These are phyloP conservation scores for Xestia c-nigrum DNA, from an alignment of 2,888 invertebrate genomes.

Conservation along the genomic window DNA sequence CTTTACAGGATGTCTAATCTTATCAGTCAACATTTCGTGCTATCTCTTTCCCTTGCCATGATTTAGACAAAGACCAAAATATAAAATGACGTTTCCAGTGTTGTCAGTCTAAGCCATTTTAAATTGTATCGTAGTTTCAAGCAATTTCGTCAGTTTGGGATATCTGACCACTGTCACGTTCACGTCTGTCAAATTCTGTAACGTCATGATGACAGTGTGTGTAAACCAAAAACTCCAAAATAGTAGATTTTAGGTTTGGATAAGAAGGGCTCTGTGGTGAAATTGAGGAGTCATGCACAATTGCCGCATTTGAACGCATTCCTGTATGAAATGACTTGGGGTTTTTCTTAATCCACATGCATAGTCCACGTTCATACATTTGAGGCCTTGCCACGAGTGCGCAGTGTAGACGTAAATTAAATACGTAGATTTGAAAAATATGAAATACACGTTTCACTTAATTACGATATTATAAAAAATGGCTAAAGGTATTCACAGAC, in stretches of 20 bases:
- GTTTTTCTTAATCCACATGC: no score
- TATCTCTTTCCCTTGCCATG: conserved; percentile 6
- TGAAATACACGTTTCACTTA: no score
- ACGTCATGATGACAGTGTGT: not conserved
- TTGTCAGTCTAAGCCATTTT: conserved; percentile 9
- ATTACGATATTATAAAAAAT: no score
- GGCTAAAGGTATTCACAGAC: no score
- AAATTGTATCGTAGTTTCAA: conserved; percentile 3
- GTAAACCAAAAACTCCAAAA: conserved; percentile 3
- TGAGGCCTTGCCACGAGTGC: no score
- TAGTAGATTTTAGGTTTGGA: conserved; percentile 11
- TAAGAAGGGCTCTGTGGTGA: not conserved
- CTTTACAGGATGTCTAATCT: not conserved
- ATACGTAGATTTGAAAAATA: no score
- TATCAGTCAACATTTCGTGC: not conserved
- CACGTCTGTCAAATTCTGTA: conserved; percentile 15
- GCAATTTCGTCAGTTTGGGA: not conserved
- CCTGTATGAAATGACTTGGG: not conserved
- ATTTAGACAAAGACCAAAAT: conserved; percentile 10
- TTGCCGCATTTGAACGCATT: not conserved
- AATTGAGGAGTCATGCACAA: not conserved
- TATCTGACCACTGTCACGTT: conserved; percentile 34
- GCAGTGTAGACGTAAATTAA: no score
- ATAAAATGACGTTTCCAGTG: not conserved
- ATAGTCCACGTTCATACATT: no score